These are phyloP conservation scores for Nemoura dubitans DNA, from an alignment of 2,888 invertebrate genomes.

Conservation along the genomic window DNA sequence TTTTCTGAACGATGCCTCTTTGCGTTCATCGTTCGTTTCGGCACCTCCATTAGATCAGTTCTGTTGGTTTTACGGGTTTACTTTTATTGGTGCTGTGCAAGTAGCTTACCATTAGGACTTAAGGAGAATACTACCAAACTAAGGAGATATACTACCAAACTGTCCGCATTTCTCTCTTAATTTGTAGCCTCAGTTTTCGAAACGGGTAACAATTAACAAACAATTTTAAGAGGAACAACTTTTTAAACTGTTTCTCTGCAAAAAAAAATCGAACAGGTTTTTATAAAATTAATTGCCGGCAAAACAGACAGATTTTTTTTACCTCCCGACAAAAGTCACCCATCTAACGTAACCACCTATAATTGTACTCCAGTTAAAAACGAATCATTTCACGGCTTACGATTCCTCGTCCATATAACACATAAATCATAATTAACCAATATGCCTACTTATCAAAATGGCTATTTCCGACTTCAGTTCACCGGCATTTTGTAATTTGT, in stretches of 20 bases:
- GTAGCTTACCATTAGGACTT: too few species aligned
- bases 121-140: too few species aligned
- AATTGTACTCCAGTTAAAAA: neutral
- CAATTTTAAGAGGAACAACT: neutral
- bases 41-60: too few species aligned
- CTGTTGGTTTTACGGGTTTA: too few species aligned
- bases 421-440: conserved; percentile 5
- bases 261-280: neutral
- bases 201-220: conserved; percentile 12
- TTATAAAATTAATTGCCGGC: neutral
- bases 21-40: too few species aligned
- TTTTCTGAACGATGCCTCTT: too few species aligned
- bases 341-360: neutral
- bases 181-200: conserved; percentile 1
- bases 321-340: neutral
- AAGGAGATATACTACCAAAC: neutral
- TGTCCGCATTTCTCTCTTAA: neutral
- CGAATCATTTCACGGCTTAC: neutral
- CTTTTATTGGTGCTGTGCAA: too few species aligned
- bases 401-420: neutral
- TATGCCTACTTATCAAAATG: neutral
- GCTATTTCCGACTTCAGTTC: neutral
- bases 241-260: neutral
- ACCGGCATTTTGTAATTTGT: neutral
- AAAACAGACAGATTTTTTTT: neutral